These are phyloP conservation scores for Drosophila bunnanda DNA, from an alignment of 2,888 invertebrate genomes.

Conservation along the genomic window DNA sequence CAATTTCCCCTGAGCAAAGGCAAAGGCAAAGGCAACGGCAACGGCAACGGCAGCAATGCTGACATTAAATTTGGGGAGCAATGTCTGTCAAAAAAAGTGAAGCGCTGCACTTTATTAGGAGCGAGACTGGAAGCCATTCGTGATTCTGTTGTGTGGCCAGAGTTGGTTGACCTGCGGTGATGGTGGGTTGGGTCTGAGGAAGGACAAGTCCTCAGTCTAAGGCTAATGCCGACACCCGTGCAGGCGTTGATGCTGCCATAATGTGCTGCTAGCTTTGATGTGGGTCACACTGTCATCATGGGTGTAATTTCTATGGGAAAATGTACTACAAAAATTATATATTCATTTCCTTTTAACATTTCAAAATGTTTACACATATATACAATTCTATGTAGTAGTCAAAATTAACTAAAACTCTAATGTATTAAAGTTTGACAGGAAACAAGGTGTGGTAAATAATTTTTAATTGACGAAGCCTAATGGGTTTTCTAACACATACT, in stretches of 20 bases:
- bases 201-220: background rate
- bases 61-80: conserved; percentile 74
- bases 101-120: conserved; percentile 50
- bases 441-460: background rate
- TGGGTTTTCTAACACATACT: background rate
- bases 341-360: fast-evolving
- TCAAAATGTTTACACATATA: background rate
- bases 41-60: conserved; percentile 48
- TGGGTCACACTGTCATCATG: conserved; percentile 16
- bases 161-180: conserved; percentile 43
- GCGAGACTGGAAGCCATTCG: conserved; percentile 34
- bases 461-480: fast-evolving
- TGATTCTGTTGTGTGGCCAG: conserved; percentile 38
- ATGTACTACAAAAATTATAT: background rate
- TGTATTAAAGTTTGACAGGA: fast-evolving
- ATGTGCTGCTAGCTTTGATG: conserved; percentile 55
- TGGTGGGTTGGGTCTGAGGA: background rate
- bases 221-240: conserved; percentile 53
- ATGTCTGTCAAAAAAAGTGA: conserved; percentile 61
- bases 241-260: conserved; percentile 64
- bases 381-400: background rate
- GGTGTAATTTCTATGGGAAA: background rate
- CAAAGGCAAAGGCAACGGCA: conserved; percentile 42
- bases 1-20: conserved; percentile 64
- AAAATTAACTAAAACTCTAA: background rate